These are phyloP conservation scores for Quiscalus mexicanus DNA, from an alignment of 2,113 vertebrate genomes.

Conservation along the genomic window DNA sequence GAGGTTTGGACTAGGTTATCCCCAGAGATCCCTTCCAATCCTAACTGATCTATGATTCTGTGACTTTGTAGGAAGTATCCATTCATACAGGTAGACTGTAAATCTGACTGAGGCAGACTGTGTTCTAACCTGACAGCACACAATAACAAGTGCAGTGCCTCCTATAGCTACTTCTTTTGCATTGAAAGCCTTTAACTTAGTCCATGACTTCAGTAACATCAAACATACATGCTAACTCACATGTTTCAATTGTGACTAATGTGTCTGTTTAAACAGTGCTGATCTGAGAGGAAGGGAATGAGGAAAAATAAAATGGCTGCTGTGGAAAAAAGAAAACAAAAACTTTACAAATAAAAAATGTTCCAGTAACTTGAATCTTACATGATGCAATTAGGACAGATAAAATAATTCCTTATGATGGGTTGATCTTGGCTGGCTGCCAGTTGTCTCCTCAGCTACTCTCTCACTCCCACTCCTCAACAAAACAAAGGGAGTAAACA, in stretches of 20 bases:
- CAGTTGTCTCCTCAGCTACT: rapidly evolving
- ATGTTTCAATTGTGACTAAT: neutral
- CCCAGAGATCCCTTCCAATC: neutral
- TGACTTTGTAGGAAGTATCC: neutral
- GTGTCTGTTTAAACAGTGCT: neutral
- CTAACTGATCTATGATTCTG: neutral
- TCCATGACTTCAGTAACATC: neutral
- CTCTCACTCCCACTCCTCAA: neutral
- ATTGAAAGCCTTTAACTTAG: neutral
- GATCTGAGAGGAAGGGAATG: neutral
- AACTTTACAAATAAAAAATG: neutral
- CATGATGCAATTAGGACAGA: neutral
- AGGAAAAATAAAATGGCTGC: neutral
- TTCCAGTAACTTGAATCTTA: neutral
- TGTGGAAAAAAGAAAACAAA: neutral
- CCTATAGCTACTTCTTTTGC: neutral
- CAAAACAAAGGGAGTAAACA: rapidly evolving
- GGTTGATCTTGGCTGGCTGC: neutral
- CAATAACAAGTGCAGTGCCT: neutral
- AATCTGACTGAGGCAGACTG: rapidly evolving
- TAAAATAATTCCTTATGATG: neutral
- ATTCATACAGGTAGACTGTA: neutral
- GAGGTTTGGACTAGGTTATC: neutral
- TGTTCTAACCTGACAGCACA: neutral
- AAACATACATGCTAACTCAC: neutral